phyloP scores from a whole-genome alignment of 2,888 invertebrate species.

The Phorcus lineatus region DNA sequence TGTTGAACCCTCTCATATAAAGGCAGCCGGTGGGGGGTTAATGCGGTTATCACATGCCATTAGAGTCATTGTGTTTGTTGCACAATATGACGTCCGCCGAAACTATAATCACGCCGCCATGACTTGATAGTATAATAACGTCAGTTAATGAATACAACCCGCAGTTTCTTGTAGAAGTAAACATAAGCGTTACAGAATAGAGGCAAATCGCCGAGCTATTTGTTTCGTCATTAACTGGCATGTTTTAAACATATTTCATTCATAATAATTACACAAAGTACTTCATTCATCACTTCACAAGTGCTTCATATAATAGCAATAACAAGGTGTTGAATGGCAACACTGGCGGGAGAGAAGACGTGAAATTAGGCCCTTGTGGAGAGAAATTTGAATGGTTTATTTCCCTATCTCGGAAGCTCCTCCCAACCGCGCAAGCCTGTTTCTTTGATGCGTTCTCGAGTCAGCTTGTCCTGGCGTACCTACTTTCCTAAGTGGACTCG shows the following conservation, averaged over 20 bases:
- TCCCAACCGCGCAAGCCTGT: not conserved
- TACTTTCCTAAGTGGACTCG: slow-evolving; percentile 23
- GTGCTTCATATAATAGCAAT: not conserved
- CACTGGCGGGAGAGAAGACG: not conserved
- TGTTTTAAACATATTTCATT: slow-evolving; percentile 6
- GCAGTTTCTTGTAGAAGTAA: not conserved
- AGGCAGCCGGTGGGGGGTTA: too few species aligned
- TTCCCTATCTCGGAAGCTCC: not conserved
- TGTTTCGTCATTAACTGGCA: not conserved
- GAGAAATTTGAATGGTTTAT: not conserved
- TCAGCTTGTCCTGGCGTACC: not conserved
- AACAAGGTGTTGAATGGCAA: not conserved
- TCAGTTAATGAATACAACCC: not conserved
- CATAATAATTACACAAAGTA: not conserved
- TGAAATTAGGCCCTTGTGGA: not conserved
- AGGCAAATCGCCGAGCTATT: not conserved
- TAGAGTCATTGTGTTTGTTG: too few species aligned
- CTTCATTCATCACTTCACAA: not conserved
- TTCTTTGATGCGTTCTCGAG: not conserved
- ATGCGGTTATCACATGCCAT: too few species aligned
- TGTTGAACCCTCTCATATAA: too few species aligned
- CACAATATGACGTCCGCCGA: too few species aligned
- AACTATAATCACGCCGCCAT: too few species aligned
- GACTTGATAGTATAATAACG: not conserved
- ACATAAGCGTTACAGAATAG: not conserved